Percentiles rank a stretch among this genome's conserved stretches.
phyloP scores from a whole-genome alignment of 2,888 invertebrate species.

The Metallyticus violacea region DNA sequence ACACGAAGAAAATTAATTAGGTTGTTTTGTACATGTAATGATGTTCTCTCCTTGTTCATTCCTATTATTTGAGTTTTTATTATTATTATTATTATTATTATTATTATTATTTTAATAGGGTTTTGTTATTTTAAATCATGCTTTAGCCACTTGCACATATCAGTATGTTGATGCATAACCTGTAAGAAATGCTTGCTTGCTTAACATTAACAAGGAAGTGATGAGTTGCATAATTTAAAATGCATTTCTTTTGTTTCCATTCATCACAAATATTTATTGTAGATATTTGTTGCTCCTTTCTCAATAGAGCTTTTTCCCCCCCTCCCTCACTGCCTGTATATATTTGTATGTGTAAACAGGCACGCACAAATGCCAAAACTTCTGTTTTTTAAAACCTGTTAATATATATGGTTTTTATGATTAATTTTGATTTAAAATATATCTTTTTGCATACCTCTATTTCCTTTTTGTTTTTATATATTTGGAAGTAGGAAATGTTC shows the following conservation, averaged over 20 bases:
- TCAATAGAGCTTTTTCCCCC: too few species aligned
- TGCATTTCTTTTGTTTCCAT: not conserved
- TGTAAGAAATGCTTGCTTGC: conserved; percentile 12
- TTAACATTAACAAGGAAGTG: not conserved
- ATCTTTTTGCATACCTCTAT: too few species aligned
- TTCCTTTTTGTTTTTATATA: not conserved
- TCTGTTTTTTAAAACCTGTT: too few species aligned
- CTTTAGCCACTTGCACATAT: conserved; percentile 2
- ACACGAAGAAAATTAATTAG: conserved; percentile 19
- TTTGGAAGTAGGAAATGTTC: not conserved
- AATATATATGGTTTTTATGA: too few species aligned
- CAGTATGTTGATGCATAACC: conserved; percentile 4
- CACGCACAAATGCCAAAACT: too few species aligned
- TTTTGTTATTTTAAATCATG: conserved; percentile 7
- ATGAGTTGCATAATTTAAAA: not conserved
- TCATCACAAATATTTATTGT: too few species aligned
- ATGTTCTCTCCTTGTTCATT: conserved; percentile 28
- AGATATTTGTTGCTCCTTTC: too few species aligned
- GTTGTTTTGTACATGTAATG: conserved; percentile 30
- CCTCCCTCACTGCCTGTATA: too few species aligned
- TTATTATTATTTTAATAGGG: conserved; percentile 4
- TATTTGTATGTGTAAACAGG: too few species aligned
- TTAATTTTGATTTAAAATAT: too few species aligned
- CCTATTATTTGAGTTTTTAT: conserved; percentile 17
- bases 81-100: too few species aligned